A percentile compares a stretch with the other conserved stretches of the same genome.
Conservation (phyloP, 2,888 invertebrate species). For the Erebia ligea region DNA sequence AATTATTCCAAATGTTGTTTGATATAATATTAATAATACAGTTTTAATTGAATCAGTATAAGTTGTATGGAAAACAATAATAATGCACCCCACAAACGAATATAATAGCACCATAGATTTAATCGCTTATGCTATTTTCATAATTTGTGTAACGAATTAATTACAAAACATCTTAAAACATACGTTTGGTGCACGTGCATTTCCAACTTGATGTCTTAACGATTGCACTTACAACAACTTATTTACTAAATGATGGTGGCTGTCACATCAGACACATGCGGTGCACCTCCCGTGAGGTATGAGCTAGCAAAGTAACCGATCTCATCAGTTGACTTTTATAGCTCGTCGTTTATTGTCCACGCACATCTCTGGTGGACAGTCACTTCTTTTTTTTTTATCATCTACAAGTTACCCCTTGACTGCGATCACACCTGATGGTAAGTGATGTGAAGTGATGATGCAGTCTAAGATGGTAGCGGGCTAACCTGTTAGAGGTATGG, state of each 20-base stretch:
- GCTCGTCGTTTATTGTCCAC: not conserved
- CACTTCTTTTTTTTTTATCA: too few relatives aligned
- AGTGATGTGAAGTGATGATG: too few relatives aligned
- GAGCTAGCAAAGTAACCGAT: not conserved
- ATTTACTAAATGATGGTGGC: not conserved
- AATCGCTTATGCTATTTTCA: conserved; percentile 34
- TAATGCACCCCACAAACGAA: conserved; percentile 42
- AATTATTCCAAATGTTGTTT: not conserved
- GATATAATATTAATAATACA: conserved; percentile 1
- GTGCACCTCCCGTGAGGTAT: not conserved
- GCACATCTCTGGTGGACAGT: not conserved
- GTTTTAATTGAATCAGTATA: conserved; percentile 28
- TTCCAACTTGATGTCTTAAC: conserved; percentile 4
- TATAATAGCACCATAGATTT: conserved; percentile 53
- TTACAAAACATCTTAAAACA: conserved; percentile 12
- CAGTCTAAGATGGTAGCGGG: too few relatives aligned
- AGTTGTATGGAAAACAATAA: conserved; percentile 30
- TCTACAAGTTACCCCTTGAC: too few relatives aligned
- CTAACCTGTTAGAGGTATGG: too few relatives aligned
- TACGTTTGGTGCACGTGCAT: conserved; percentile 11
- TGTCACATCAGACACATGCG: not conserved
- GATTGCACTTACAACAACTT: conserved; percentile 21
- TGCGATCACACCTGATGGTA: too few relatives aligned
- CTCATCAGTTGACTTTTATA: not conserved
- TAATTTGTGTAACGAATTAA: conserved; percentile 19